Conservation (phyloP, 2,113 vertebrate genomes). For the Pachycephala philippinensis region DNA sequence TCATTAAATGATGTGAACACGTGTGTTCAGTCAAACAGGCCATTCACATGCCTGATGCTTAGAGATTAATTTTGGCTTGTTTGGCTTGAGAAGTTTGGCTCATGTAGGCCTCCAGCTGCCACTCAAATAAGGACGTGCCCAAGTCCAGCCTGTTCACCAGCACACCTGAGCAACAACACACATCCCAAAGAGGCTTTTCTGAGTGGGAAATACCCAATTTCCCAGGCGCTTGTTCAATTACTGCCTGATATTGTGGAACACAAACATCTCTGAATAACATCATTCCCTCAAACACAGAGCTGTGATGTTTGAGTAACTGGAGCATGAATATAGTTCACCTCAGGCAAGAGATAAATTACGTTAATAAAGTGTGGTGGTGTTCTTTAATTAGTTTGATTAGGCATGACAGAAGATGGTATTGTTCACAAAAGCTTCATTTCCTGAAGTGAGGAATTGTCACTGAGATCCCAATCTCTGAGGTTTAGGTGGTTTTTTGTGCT, state of each 20-base stretch:
- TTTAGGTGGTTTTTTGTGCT: background rate
- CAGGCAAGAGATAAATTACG: conserved; percentile 69
- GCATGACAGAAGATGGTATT: conserved; percentile 52
- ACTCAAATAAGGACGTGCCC: background rate
- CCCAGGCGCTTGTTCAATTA: conserved; percentile 62
- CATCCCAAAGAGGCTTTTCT: background rate
- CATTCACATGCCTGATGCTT: background rate
- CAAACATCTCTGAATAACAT: conserved; percentile 57
- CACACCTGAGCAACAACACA: background rate
- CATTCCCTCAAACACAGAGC: conserved; percentile 53
- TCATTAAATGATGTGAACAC: background rate
- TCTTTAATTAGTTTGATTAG: conserved; percentile 72
- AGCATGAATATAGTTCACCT: conserved; percentile 71
- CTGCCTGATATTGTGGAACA: conserved; percentile 49
- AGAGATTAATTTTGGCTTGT: background rate
- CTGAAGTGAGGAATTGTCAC: conserved; percentile 35
- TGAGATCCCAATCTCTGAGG: background rate
- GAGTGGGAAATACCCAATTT: background rate
- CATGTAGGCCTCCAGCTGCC: background rate
- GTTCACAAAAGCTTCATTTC: conserved; percentile 47
- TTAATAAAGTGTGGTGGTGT: conserved; percentile 65
- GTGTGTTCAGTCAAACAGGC: background rate
- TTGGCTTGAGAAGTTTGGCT: background rate
- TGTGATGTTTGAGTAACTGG: conserved; percentile 60
- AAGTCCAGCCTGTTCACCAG: background rate